Conservation (phyloP, 1,140 invertebrate genomes). For the Augochlora pura region DNA sequence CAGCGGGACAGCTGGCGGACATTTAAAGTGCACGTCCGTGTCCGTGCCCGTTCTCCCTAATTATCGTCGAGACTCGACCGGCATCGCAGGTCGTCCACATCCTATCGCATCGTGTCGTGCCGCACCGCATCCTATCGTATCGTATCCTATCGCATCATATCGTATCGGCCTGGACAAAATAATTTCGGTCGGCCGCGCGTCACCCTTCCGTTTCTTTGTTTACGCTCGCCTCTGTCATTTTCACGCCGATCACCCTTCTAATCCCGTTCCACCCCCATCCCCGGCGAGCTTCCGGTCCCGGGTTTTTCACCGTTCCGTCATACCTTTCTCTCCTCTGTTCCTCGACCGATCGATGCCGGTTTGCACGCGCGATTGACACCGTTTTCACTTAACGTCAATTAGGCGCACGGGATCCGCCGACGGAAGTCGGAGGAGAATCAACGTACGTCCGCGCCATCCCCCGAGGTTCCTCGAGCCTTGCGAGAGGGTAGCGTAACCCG, state of each 20-base stretch:
- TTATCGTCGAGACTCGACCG: conserved; percentile 64
- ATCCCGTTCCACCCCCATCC: neutral
- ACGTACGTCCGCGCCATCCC: too few species aligned
- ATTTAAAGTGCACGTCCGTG: conserved; percentile 76
- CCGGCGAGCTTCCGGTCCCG: neutral
- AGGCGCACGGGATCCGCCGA: neutral
- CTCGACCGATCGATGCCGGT: conserved; percentile 13
- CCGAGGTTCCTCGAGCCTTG: neutral
- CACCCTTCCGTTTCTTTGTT: neutral
- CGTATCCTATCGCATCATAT: conserved; percentile 47
- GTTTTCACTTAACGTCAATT: conserved; percentile 42
- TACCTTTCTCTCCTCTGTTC: neutral
- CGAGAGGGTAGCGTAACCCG: neutral
- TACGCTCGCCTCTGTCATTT: neutral
- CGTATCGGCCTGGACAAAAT: conserved; percentile 32
- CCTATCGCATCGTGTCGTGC: conserved; percentile 22
- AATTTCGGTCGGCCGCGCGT: neutral
- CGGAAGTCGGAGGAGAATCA: neutral
- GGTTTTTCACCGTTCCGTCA: neutral
- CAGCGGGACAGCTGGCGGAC: conserved; percentile 64
- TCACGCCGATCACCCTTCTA: neutral
- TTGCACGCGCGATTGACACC: conserved; percentile 36
- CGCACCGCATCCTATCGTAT: conserved; percentile 53
- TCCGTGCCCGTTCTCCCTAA: conserved; percentile 74
- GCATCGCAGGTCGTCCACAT: conserved; percentile 32